Evolutionary conservation across 2,888 invertebrate genomes (phyloP).

Genomic region (Polydrusus cervinus): DNA sequence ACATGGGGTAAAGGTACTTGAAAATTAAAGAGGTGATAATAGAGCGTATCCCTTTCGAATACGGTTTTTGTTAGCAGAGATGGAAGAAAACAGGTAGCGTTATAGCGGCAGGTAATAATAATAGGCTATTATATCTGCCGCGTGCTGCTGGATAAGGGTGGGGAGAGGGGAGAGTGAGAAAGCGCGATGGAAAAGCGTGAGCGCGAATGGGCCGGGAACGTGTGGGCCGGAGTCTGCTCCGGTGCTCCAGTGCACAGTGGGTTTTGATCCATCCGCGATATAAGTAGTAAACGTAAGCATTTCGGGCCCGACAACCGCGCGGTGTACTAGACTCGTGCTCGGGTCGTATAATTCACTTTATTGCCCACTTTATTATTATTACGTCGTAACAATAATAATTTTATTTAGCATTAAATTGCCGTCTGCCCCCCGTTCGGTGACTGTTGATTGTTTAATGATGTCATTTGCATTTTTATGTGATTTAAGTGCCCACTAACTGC

Average conservation of each 20-base stretch:
- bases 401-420: conserved; percentile 59
- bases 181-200: conserved; percentile 68
- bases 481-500: conserved; percentile 49
- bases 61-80: conserved; percentile 47
- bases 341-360: conserved; percentile 57
- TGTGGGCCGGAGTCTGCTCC: conserved; percentile 77
- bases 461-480: conserved; percentile 56
- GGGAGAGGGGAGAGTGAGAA: conserved; percentile 64
- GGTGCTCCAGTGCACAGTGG: conserved; percentile 75
- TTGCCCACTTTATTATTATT: conserved; percentile 63
- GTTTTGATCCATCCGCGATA: conserved; percentile 75
- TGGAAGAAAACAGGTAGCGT: conserved; percentile 69
- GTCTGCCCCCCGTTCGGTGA: conserved; percentile 30
- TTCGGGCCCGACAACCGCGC: conserved; percentile 70
- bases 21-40: conserved; percentile 51
- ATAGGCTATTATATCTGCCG: conserved; percentile 68
- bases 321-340: conserved; percentile 68
- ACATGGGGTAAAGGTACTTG: conserved; percentile 27
- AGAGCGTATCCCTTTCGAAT: conserved; percentile 58
- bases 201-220: conserved; percentile 71
- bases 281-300: conserved; percentile 74
- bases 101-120: conserved; percentile 69
- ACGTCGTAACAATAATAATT: conserved; percentile 70
- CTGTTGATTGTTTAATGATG: conserved; percentile 57
- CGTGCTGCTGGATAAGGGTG: conserved; percentile 67